Conservation (phyloP, 1,140 invertebrate species). For the Drosophila jambulina region DNA sequence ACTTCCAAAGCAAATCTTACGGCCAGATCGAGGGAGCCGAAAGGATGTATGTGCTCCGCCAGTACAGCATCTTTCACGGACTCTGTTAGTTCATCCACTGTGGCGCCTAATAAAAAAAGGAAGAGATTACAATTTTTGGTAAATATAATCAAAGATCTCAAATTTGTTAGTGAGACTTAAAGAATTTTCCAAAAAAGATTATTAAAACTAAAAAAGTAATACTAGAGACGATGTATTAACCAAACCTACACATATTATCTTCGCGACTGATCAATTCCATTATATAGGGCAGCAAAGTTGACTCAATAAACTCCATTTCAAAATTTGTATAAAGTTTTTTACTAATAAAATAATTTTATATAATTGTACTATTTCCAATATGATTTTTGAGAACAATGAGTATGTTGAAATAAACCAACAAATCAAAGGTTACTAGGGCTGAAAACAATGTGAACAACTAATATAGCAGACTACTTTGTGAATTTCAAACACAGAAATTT, state of each 20-base stretch:
- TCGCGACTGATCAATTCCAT: conserved; percentile 47
- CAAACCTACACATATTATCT: neutral
- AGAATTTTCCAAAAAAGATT: no score
- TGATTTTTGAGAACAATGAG: neutral
- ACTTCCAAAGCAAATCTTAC: conserved; percentile 42
- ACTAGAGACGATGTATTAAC: neutral
- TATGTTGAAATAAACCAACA: neutral
- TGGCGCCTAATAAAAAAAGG: conserved; percentile 6
- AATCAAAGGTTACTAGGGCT: neutral
- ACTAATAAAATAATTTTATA: neutral
- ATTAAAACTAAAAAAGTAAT: neutral
- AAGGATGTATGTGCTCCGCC: conserved; percentile 23
- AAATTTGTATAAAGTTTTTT: conserved; percentile 20
- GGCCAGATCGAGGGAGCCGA: conserved; percentile 25
- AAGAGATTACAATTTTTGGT: neutral
- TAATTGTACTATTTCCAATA: neutral
- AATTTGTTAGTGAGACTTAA: no score
- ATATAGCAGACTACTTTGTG: neutral
- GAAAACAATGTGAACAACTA: neutral
- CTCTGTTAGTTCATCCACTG: conserved; percentile 16
- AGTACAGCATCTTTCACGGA: conserved; percentile 21
- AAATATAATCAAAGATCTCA: no score
- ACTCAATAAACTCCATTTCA: conserved; percentile 31
- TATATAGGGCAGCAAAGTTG: conserved; percentile 46
- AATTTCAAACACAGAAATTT: neutral